Percentiles rank a stretch among this genome's conserved stretches.
phyloP scores from a whole-genome alignment of 1,140 invertebrate species.

The Caerostris darwini region DNA sequence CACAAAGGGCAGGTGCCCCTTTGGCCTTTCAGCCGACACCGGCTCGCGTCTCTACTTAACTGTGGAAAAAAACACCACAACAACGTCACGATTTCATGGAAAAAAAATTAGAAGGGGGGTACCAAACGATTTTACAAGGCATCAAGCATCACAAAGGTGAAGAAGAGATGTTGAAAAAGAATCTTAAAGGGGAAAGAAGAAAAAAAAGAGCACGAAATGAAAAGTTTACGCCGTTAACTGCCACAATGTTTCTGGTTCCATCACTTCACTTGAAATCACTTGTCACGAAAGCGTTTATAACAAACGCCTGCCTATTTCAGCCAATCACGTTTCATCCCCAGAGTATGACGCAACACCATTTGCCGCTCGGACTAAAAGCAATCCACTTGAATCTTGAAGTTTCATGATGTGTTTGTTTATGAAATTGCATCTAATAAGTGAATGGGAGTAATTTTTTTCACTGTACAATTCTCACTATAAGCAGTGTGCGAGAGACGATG shows the following conservation, averaged over 20 bases:
- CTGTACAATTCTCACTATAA: background rate
- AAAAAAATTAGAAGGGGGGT: background rate
- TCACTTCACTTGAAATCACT: conserved; percentile 47
- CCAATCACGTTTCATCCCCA: background rate
- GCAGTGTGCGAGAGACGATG: background rate
- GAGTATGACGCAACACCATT: background rate
- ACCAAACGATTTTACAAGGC: conserved; percentile 25
- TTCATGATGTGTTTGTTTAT: conserved; percentile 53
- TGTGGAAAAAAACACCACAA: background rate
- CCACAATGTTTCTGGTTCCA: conserved; percentile 22
- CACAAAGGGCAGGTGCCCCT: conserved; percentile 44
- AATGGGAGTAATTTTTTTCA: conserved; percentile 15
- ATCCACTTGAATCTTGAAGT: background rate
- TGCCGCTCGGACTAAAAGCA: background rate
- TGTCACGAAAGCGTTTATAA: background rate
- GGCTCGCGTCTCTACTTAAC: conserved; percentile 27
- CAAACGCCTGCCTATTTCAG: background rate
- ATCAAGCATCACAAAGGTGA: too few species aligned
- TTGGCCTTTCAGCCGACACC: background rate
- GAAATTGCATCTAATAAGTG: conserved; percentile 34
- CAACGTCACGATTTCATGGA: conserved; percentile 39
- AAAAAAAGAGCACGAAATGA: background rate
- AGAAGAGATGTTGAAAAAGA: background rate
- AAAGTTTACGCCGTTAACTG: conserved; percentile 26
- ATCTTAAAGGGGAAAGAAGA: background rate